Conservation (phyloP, 2,888 invertebrate genomes). For the Anarsia innoxiella region DNA sequence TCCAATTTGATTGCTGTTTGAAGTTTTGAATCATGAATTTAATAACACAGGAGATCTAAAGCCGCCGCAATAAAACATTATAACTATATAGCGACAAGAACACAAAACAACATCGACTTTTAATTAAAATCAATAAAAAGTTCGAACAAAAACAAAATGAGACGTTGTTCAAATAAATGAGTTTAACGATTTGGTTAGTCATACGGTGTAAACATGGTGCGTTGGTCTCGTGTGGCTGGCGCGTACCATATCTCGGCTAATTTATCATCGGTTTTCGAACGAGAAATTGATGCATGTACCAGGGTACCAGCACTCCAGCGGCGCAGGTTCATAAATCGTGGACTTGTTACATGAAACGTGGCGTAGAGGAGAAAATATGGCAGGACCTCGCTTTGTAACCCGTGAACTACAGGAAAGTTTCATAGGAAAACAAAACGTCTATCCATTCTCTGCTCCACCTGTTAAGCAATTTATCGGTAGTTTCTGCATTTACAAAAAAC, state of each 20-base stretch:
- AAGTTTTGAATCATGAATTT: too few relatives aligned
- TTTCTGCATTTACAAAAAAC: too few relatives aligned
- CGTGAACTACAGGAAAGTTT: too few relatives aligned
- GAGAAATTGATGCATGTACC: constrained; percentile 58
- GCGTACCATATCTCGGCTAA: constrained; percentile 46
- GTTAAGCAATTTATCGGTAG: too few relatives aligned
- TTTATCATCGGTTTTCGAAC: constrained; percentile 49
- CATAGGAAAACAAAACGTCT: too few relatives aligned
- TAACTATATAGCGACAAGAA: too few relatives aligned
- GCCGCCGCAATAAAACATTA: too few relatives aligned
- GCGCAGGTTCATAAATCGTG: constrained; percentile 25
- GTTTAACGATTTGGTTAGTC: constrained; percentile 9
- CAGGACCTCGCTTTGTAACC: too few relatives aligned
- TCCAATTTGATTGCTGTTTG: too few relatives aligned
- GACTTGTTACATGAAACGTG: constrained; percentile 36
- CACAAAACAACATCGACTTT: constrained; percentile 5
- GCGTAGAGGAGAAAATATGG: too few relatives aligned
- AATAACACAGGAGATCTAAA: too few relatives aligned
- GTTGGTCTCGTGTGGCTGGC: constrained; percentile 31
- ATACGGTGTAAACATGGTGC: constrained; percentile 10
- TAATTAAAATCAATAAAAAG: constrained; percentile 9
- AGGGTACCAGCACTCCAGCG: constrained; percentile 25
- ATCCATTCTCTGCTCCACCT: too few relatives aligned
- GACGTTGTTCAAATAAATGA: constrained; percentile 9
- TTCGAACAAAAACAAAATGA: constrained; percentile 5